A percentile compares a stretch with the other conserved stretches of the same genome.
phyloP scores from a whole-genome alignment of 1,140 invertebrate genomes.

The Cataglyphis hispanica region DNA sequence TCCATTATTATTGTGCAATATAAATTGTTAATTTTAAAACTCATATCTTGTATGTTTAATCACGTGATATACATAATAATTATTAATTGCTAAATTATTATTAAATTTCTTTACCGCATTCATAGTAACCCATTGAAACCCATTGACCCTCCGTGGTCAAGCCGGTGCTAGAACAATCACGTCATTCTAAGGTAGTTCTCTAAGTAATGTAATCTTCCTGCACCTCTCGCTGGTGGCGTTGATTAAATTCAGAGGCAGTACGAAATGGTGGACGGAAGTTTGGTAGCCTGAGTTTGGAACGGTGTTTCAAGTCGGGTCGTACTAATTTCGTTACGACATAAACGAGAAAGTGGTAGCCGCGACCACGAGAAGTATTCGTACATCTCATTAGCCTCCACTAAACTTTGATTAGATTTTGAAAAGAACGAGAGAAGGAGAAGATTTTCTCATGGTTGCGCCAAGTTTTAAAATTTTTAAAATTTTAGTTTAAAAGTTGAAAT shows the following conservation, averaged over 20 bases:
- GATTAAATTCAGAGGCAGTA: conserved; percentile 73
- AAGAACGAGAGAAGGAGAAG: too few species aligned
- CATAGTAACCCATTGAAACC: conserved; percentile 2
- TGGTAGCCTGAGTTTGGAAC: conserved; percentile 59
- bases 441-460: background rate
- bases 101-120: background rate
- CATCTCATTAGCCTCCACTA: background rate
- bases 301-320: conserved; percentile 8
- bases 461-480: conserved; percentile 25
- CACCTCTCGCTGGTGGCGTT: conserved; percentile 54
- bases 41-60: background rate
- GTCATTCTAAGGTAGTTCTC: conserved; percentile 73
- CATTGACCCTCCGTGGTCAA: conserved; percentile 31
- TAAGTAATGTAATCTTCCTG: conserved; percentile 76
- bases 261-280: conserved; percentile 68
- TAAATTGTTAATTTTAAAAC: background rate
- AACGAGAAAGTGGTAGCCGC: conserved; percentile 16
- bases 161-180: conserved; percentile 55
- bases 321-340: conserved; percentile 65
- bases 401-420: conserved; percentile 64
- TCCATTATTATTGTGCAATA: background rate
- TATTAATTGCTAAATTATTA: background rate
- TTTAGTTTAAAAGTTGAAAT: background rate
- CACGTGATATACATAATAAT: conserved; percentile 1
- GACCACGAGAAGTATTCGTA: conserved; percentile 2